A percentile compares a stretch with the other conserved stretches of the same genome.
These are phyloP conservation scores for Vireo griseus DNA, from an alignment of 2,797 vertebrate genomes.

Conservation along the genomic window DNA sequence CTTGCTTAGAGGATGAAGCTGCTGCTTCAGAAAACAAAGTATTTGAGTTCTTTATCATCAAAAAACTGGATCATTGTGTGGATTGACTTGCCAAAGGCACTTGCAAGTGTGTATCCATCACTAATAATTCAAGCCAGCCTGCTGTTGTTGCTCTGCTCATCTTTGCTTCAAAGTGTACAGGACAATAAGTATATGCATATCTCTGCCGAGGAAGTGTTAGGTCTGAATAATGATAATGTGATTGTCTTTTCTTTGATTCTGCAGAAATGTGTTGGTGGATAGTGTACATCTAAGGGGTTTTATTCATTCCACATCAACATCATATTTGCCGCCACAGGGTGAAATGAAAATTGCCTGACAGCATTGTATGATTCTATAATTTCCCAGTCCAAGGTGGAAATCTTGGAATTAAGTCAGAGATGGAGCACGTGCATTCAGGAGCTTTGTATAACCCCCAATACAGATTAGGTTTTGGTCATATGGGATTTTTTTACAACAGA, in stretches of 20 bases:
- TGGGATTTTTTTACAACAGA: not conserved
- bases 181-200: not conserved
- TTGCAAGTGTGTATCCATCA: not conserved
- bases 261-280: not conserved
- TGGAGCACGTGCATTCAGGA: not conserved
- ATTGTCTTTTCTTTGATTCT: not conserved
- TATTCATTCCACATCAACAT: not conserved
- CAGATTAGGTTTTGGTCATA: not conserved
- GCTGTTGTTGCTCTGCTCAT: not conserved
- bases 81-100: not conserved
- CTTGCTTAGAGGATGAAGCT: not conserved
- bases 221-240: not conserved
- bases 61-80: not conserved
- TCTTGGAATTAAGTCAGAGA: not conserved
- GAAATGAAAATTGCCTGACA: not conserved
- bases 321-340: not conserved
- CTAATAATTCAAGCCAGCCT: not conserved
- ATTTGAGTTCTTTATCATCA: not conserved
- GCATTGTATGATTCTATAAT: not conserved
- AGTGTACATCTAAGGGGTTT: not conserved
- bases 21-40: not conserved
- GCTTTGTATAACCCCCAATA: not conserved
- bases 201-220: not conserved
- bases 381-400: not conserved
- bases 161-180: not conserved